Base-by-base conservation (phyloP, 1,140 invertebrate species). In the Leptonema lineaticorne region DNA sequence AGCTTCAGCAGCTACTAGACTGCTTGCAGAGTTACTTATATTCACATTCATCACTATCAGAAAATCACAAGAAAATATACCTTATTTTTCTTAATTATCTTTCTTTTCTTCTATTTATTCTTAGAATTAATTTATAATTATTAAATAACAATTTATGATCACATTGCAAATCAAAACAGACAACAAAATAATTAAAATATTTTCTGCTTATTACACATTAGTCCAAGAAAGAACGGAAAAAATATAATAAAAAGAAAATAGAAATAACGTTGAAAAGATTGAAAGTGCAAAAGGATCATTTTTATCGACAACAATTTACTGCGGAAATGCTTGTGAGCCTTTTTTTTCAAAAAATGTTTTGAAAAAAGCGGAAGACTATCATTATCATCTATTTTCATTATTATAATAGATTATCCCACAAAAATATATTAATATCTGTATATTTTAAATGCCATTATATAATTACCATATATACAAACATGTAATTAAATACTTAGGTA, bases 381-480 rank as follows among this genome's bases (percentile, higher is more conserved):
- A 28, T 60, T 60, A 59, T 41, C 29, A 28, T 60, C 57, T n/a
- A n/a, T n/a, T n/a, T n/a, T n/a, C 59, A 62, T 62, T 53, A 68
- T 60, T 63, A 57, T 37, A 69, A 69, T 62, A 69, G 46, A 45
- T 63, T 30, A 30, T 28, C 53, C 64, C 50, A 63, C 67, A 69
- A 69, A 69, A 69, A 69, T 69, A 69, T 69, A 69, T 64, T 56
- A 53, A 60, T 58, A 16, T 68, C 28, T 68, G 22, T 41, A 60
- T 68, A 27, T 59, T 60, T 60, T 28, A 22, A 16, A n/a, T n/a
- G n/a, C n/a, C n/a, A n/a, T n/a, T n/a, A n/a, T n/a, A n/a, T 41
- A 41, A 14, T 41, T 16, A 41, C 16, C 11, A 41, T 41, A 41
- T 41, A 41, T 41, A 41, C 37, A 41, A 41, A 41, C 9, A 41